Base-by-base conservation (phyloP, 2,888 invertebrate genomes). In the Arctia plantaginis region DNA sequence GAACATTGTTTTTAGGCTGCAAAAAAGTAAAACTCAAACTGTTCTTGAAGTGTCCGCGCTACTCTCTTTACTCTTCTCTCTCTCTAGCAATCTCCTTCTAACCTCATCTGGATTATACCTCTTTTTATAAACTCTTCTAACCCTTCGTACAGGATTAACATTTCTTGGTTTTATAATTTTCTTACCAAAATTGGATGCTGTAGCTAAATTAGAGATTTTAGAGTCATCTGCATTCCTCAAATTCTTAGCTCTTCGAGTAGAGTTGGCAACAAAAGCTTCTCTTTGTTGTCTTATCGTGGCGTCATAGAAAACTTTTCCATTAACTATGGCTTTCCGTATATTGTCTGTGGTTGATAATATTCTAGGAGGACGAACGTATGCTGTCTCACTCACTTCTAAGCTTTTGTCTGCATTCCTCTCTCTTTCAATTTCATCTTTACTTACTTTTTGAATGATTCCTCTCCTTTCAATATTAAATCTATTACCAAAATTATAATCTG, bases 41-140 rank as follows among this genome's bases (percentile, higher is more conserved):
- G 30, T 70, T 30, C 70, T 62, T 41, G 76, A 69, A 71, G 66
- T 77, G 33, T 79, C 75, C 33, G 78, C 74, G 82, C 82, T 77
- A 85, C 77, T 82, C 30, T 84, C 81, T 87, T 84, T 89, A 87
- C 82, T 91, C 70, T 87, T 94, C 69, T 96, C 95, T 85, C 93
- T 90, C 80, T 95, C 95, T 74, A 96, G 85, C 86, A 96, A 90
- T 84, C 96, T 89, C 86, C 92, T 92, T 88, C 96, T 94, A 12
- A 96, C 96, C 90, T 95, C 96, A 1, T 93, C 95, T n/a, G 96
- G 96, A 69, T 96, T 95, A 79, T 96, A 96, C 80, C 92, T 94
- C 82, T 94, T 94, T 80, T 89, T 93, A 74, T 93, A 96, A 12
- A 96, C 94, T 59, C 96, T 90, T 81, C 94, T 90, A 0, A 94